phyloP scores from a whole-genome alignment of 2,888 invertebrate genomes.

The Rhingia rostrata region DNA sequence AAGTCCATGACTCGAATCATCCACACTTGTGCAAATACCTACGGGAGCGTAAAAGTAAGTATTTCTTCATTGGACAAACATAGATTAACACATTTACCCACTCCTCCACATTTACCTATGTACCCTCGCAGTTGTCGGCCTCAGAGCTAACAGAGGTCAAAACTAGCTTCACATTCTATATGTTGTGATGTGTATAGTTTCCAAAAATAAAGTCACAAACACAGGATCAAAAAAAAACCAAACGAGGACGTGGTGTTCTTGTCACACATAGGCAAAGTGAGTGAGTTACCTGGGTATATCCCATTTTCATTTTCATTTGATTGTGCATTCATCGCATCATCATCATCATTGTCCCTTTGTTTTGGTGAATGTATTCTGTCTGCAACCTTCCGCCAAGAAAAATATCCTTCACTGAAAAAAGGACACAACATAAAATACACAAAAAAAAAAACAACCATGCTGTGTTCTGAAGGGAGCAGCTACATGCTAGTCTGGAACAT shows the following conservation, averaged over 20 bases:
- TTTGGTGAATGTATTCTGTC: conserved; percentile 60
- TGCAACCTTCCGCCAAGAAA: conserved; percentile 59
- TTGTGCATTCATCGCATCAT: conserved; percentile 59
- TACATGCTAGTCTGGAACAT: neutral
- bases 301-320: conserved; percentile 67
- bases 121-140: conserved; percentile 40
- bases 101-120: conserved; percentile 1
- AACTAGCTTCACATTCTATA: conserved; percentile 31
- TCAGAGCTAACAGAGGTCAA: conserved; percentile 37
- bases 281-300: conserved; percentile 28
- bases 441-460: conserved; percentile 35
- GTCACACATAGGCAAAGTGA: too few species aligned
- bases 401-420: conserved; percentile 1
- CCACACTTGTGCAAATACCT: neutral
- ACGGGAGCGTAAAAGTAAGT: neutral
- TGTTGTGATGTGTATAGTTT: conserved; percentile 26
- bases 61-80: conserved; percentile 1
- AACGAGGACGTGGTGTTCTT: conserved; percentile 23
- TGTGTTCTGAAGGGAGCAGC: conserved; percentile 16
- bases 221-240: conserved; percentile 17
- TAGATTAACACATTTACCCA: conserved; percentile 39
- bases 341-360: conserved; percentile 55
- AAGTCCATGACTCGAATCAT: conserved; percentile 33
- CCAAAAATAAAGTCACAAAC: conserved; percentile 27
- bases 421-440: conserved; percentile 5